A percentile compares a stretch with the other conserved stretches of the same genome.
phyloP scores from a whole-genome alignment of 2,797 vertebrate genomes.

The Syndactyla subalaris region DNA sequence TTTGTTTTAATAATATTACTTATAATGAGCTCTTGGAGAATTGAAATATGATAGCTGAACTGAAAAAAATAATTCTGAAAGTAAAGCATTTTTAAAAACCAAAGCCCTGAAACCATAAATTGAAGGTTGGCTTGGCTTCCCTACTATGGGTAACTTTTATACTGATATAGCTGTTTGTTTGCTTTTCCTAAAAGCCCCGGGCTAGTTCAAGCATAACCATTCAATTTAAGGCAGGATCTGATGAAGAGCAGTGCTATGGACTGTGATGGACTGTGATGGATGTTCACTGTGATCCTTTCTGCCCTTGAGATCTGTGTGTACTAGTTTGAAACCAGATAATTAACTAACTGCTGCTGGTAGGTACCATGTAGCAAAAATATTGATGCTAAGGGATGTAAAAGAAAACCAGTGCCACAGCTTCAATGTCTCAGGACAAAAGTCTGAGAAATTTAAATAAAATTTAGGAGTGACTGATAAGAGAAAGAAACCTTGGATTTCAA shows the following conservation, averaged over 20 bases:
- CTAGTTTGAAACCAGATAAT: background rate
- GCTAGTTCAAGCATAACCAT: background rate
- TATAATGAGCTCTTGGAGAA: background rate
- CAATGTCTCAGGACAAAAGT: background rate
- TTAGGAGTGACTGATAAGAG: background rate
- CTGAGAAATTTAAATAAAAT: background rate
- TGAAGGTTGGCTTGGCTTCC: background rate
- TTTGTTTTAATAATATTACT: background rate
- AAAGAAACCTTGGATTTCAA: background rate
- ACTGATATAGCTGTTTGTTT: background rate
- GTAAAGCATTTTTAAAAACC: background rate
- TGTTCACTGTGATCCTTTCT: constrained; percentile 8
- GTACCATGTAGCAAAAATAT: background rate
- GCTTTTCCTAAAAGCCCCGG: background rate
- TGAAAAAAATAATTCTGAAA: background rate
- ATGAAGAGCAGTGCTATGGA: background rate
- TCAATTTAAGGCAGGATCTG: background rate
- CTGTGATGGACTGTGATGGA: constrained; percentile 4
- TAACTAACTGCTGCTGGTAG: background rate
- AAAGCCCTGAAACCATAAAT: background rate
- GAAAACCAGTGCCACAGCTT: background rate
- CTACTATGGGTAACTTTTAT: background rate
- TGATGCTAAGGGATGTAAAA: background rate
- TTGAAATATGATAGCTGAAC: background rate
- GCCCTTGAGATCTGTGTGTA: background rate